Base-by-base conservation (phyloP, 2,113 vertebrate species). In the Dasyprocta punctata region DNA sequence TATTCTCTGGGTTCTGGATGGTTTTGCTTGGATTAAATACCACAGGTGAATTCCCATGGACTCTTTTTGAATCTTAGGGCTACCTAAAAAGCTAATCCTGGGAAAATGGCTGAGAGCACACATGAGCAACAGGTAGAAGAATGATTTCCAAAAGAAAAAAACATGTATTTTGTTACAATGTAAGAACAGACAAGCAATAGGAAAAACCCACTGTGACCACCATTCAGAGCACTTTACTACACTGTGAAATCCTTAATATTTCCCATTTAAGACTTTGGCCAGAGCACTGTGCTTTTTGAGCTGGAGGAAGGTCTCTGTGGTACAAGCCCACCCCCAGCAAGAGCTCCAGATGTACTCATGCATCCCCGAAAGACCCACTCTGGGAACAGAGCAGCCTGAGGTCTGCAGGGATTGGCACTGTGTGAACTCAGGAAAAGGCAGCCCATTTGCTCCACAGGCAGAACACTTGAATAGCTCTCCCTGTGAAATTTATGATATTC, bases 401-500 rank as follows among this genome's bases (percentile, higher is more conserved):
- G 20, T 19, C 30, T 67, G 8, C 1, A 19, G 60, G 38, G 41
- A 28, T 10, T 61, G 44, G 65, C 47, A 17, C 73, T 11, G 11
- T 17, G n/a, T 80, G 90, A 49, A 26, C 16, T 47, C 52, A 92
- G 73, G 36, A 56, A 41, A 22, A 82, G 75, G 58, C 24, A 44
- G 30, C 24, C 78, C 14, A 78, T 84, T 84, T 81, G 44, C 67
- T 38, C 69, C 75, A 83, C 13, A 49, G 80, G 82, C 24, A 44
- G 26, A 44, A 26, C 13, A 36, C 52, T 38, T 71, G 38, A 77
- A 77, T 3, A 83, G 93, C 10, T 95, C 47, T 81, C 30, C 54
- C 38, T 16, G 90, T 16, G 71, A 94, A 92, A 96, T 88, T 63
- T 58, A 60, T 60, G 58, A 71, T 60, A 90, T 82, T 83, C 89